Conservation (phyloP, 2,797 vertebrate genomes). For the Manis pentadactyla region DNA sequence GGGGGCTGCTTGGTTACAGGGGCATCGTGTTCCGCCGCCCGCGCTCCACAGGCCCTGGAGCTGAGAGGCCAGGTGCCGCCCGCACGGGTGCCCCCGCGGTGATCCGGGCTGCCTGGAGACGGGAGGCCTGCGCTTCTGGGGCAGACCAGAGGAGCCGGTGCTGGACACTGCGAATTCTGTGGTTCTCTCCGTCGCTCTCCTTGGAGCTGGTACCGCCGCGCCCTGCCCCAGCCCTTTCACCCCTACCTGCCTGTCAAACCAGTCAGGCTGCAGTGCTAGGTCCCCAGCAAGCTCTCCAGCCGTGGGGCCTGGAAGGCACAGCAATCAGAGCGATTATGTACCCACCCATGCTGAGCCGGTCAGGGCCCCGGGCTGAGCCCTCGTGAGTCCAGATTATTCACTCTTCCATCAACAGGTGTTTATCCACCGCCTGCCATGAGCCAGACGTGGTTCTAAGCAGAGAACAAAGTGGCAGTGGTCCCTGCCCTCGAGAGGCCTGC, state of each 20-base stretch:
- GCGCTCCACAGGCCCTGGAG: background rate
- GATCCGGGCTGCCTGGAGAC: background rate
- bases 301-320: fast-evolving
- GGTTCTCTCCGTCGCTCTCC: background rate
- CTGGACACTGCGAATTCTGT: too few species aligned
- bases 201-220: background rate
- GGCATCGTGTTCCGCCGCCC: background rate
- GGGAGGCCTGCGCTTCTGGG: background rate
- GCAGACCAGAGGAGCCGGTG: background rate
- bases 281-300: too few species aligned
- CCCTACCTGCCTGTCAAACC: background rate
- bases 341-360: background rate
- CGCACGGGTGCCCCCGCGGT: fast-evolving
- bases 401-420: background rate
- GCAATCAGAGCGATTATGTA: background rate
- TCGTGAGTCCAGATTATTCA: too few species aligned
- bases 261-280: background rate
- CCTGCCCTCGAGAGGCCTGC: background rate
- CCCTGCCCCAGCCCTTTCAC: background rate
- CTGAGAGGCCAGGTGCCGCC: background rate
- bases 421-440: background rate
- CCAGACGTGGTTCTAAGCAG: background rate
- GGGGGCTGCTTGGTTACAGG: slow-evolving; percentile 59
- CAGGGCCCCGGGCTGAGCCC: too few species aligned
- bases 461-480: background rate